Base-by-base conservation (phyloP, 2,888 invertebrate species). In the Octonoba sinensis region DNA sequence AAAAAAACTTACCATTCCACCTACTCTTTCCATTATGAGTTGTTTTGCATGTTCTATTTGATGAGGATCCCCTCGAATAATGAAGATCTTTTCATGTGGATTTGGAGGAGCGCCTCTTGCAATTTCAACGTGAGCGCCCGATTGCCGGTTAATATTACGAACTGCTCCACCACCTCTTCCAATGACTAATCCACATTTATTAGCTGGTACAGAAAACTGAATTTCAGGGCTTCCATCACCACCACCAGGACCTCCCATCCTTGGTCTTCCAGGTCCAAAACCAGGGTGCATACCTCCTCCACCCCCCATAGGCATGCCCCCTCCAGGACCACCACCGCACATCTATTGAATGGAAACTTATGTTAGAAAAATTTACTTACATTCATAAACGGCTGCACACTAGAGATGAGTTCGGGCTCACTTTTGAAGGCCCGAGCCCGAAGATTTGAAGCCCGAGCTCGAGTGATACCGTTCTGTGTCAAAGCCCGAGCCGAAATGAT, bases 161-260 rank as follows among this genome's bases (percentile, higher is more conserved):
- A 99, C 99, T 0, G 97, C 98, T 89, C 99, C 99, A 16, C 99
- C 99, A 94, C 95, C 96, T 91, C 96, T 93, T 82, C 97, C 97
- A 87, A 97, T 97, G 82, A 97, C 96, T 85, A 97, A 94, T 47
- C 99, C 99, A 88, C 98, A 98, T 89, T 99, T 98, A 84, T 94
- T 93, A 70, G 96, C 95, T 72, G 97, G 97, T 60, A 99, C 96
- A 79, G 93, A 92, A 90, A 96, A 96, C 16, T 94, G 93, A 84
- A 95, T 95, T 87, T 96, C 93, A 84, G 94, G 92, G 0, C 36
- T 57, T 18, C 81, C 81, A 1, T 73, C 64, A 15, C 56, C 92
- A 11, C 47, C 64, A 54, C 44, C 54, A 18, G 75, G 75, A 16
- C 75, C 64, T 47, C 82, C 70, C 82, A 81, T 81, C n/a, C 81